Conservation (phyloP, 1,140 invertebrate genomes). For the Linepithema humile region DNA sequence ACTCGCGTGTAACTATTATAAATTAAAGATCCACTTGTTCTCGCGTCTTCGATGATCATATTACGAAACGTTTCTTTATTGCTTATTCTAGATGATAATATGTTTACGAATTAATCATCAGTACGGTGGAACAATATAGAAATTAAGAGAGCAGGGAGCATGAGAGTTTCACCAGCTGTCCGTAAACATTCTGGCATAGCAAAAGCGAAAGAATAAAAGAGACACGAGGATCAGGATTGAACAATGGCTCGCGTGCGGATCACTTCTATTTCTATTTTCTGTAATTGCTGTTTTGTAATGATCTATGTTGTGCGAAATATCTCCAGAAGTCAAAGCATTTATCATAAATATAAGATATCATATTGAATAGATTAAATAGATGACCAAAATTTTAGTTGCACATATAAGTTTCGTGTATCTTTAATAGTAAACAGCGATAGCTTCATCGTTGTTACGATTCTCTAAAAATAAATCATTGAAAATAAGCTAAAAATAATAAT, state of each 20-base stretch:
- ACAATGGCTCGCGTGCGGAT: constrained; percentile 15
- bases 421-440: neutral
- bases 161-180: constrained; percentile 33
- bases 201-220: constrained; percentile 1
- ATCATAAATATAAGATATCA: neutral
- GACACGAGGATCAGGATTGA: neutral
- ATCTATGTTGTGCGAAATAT: too few relatives aligned
- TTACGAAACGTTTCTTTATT: constrained; percentile 10
- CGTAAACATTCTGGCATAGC: neutral
- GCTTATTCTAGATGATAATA: neutral
- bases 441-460: neutral
- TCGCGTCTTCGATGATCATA: neutral
- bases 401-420: too few relatives aligned
- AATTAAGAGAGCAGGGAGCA: neutral
- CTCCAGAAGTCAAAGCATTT: neutral
- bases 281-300: neutral
- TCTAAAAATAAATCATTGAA: neutral
- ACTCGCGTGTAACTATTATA: constrained; percentile 53
- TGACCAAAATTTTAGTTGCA: neutral
- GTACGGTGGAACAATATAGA: neutral
- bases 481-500: too few relatives aligned
- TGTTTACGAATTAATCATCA: constrained; percentile 6
- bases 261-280: neutral
- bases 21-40: constrained; percentile 4
- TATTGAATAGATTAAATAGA: neutral